These are phyloP conservation scores for Callionymus lyra DNA, from an alignment of 2,113 vertebrate species.

Conservation along the genomic window DNA sequence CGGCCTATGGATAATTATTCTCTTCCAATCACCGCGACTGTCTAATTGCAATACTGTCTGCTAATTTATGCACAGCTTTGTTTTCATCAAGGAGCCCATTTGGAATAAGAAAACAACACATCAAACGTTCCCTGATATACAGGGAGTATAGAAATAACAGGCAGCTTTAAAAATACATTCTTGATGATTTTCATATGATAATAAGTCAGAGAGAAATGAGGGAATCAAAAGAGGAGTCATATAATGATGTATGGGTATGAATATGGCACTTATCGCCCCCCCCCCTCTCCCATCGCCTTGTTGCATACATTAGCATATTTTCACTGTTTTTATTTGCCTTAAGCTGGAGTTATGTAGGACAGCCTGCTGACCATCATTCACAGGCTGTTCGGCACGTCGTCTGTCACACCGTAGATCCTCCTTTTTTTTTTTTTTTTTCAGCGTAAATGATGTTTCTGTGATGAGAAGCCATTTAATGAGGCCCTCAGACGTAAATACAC, in stretches of 20 bases:
- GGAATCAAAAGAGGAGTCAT: constrained; percentile 56
- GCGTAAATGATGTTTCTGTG: constrained; percentile 41
- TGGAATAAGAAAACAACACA: constrained; percentile 44
- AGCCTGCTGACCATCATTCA: constrained; percentile 57
- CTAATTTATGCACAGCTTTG: constrained; percentile 68
- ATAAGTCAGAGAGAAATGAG: constrained; percentile 53
- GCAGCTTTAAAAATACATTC: constrained; percentile 65
- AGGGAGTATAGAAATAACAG: constrained; percentile 49
- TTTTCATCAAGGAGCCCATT: constrained; percentile 64
- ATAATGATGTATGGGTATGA: constrained; percentile 56
- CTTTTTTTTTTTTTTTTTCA: constrained; percentile 41
- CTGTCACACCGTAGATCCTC: constrained; percentile 26
- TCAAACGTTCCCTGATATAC: constrained; percentile 65
- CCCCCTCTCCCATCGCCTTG: constrained; percentile 15
- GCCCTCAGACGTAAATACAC: constrained; percentile 32
- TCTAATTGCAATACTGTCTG: constrained; percentile 57
- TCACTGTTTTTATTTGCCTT: constrained; percentile 46
- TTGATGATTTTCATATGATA: constrained; percentile 64
- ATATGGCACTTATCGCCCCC: constrained; percentile 46
- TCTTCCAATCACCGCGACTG: constrained; percentile 60
- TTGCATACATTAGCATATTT: constrained; percentile 66
- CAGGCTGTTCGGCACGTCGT: constrained; percentile 29
- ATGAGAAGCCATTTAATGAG: constrained; percentile 37
- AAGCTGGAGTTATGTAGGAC: constrained; percentile 53
- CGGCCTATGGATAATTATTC: constrained; percentile 59